Base-by-base conservation (phyloP, 2,113 vertebrate species). In the Scartelaos histophorus region DNA sequence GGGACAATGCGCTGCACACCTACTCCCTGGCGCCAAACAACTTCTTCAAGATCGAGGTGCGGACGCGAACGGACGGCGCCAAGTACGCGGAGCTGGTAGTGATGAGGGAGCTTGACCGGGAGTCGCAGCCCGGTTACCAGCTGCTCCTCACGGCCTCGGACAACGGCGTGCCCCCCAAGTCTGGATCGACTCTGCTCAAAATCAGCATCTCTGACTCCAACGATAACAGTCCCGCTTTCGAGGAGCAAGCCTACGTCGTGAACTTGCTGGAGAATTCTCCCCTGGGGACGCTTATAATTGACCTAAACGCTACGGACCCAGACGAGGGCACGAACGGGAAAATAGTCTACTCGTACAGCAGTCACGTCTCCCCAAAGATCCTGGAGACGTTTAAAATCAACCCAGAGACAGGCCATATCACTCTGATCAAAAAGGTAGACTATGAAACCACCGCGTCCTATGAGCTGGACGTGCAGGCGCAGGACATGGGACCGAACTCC, bases 311-410 rank as follows among this genome's bases (percentile, higher is more conserved):
- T 29, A 99, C 97, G 0, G 98, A 99, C 78, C 97, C 97, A 79
- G 98, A 99, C n/a, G 96, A 99, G 90, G 98, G 98, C 83, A 95
- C 94, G 66, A 99, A 98, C 47, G 97, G 97, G 24, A 97, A 95
- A 85, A 95, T 99, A 0, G 91, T 95, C 1, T 99, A 99, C 84
- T 95, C 96, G 13, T 99, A 98, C 70, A 98, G 97, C 77, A 97
- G 95, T 45, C 97, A 99, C 19, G 95, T 98, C 82, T 91, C 97
- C 19, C 92, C 96, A 71, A 96, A 95, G 90, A 97, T 99, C 74
- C 72, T 90, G 19, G 96, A 98, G 87, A 98, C 94, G 19, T 99
- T 99, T 78, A 94, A 92, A 82, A 98, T 99, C 16, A 96, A 98
- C 49, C 85, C 95, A 0, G 96, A 97, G 76, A 96, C 85, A 2